Base-by-base conservation (phyloP, 2,113 vertebrate genomes). In the Haliaeetus leucogaster region DNA sequence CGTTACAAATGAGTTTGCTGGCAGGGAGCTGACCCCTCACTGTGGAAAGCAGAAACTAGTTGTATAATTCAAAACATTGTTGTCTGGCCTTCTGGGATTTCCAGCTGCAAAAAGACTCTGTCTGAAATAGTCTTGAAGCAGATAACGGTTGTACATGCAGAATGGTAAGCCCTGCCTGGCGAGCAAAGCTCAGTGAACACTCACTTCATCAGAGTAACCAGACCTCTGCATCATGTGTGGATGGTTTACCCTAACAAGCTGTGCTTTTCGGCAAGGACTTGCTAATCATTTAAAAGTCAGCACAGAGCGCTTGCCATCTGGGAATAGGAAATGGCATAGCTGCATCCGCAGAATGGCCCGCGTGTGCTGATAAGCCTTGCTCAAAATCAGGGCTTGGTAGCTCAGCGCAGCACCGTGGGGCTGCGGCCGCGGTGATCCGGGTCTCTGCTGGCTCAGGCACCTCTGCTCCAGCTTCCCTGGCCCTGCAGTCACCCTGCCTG, bases 1-100 rank as follows among this genome's bases (percentile, higher is more conserved):
- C 2, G 5, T 94, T 95, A 96, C 94, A 94, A 96, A 97, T 95
- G 84, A 94, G 87, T 91, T 95, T 83, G 74, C 93, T 94, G 91
- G 93, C 86, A 86, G 96, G 93, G 74, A 90, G 53, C 74, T 97
- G 84, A 93, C 87, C 82, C 82, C 86, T 96, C 63, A 6, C 94
- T 50, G 89, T 45, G 73, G 78, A 94, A 90, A 84, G 71, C 66
- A 95, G 74, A 88, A 86, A 55, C 42, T 43, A 77, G 66, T 36
- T 97, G 85, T 93, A 45, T 85, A 93, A 94, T 93, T 94, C 89
- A 83, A 86, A 96, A 77, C 63, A 63, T 36, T 1, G 1, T 59
- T 0, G 23, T 83, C 55, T 87, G 84, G 48, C 73, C 83, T 82
- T 72, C 40, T 82, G 91, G 87, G 87, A 76, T 66, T 94, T 86